These are phyloP conservation scores for Drosophila pandora DNA, from an alignment of 1,140 invertebrate genomes.

Conservation along the genomic window DNA sequence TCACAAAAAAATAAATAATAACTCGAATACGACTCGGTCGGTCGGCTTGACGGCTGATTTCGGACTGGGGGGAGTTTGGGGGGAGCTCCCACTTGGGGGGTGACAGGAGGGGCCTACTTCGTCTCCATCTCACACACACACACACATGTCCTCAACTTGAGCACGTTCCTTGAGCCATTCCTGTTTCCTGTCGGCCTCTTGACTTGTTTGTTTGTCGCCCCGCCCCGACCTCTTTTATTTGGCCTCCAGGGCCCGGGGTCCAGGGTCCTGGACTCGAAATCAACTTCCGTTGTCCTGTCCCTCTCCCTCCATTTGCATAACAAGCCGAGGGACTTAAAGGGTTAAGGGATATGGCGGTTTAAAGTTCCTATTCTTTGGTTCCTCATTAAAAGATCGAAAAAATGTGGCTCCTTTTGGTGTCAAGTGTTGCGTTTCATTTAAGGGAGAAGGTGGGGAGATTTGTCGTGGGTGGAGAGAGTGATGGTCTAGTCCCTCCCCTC, in stretches of 20 bases:
- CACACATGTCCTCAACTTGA: conserved; percentile 17
- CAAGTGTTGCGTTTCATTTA: conserved; percentile 79
- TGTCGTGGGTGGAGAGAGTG: too few relatives aligned
- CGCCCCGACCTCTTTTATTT: conserved; percentile 20
- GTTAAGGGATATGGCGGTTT: conserved; percentile 2
- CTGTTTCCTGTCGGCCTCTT: conserved; percentile 50
- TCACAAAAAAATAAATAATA: conserved; percentile 2
- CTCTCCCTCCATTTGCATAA: conserved; percentile 21
- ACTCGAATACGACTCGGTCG: conserved; percentile 5
- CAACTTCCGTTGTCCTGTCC: conserved; percentile 42
- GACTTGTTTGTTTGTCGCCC: conserved; percentile 43
- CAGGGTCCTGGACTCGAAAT: conserved; percentile 17
- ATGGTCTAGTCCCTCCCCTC: too few relatives aligned
- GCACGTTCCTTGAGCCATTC: conserved; percentile 27
- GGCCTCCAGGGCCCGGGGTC: not conserved
- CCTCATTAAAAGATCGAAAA: conserved; percentile 40
- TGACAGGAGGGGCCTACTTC: conserved; percentile 24
- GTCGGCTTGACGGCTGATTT: conserved; percentile 10
- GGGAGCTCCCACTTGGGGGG: not conserved
- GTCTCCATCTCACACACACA: not conserved
- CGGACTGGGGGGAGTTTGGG: not conserved
- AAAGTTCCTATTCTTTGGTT: conserved; percentile 7
- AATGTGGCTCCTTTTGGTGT: conserved; percentile 65
- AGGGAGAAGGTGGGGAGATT: not conserved
- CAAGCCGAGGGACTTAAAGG: not conserved